A percentile compares a stretch with the other conserved stretches of the same genome.
Evolutionary conservation across 2,797 vertebrate species (phyloP).

Genomic region (Myotis pilosus): DNA sequence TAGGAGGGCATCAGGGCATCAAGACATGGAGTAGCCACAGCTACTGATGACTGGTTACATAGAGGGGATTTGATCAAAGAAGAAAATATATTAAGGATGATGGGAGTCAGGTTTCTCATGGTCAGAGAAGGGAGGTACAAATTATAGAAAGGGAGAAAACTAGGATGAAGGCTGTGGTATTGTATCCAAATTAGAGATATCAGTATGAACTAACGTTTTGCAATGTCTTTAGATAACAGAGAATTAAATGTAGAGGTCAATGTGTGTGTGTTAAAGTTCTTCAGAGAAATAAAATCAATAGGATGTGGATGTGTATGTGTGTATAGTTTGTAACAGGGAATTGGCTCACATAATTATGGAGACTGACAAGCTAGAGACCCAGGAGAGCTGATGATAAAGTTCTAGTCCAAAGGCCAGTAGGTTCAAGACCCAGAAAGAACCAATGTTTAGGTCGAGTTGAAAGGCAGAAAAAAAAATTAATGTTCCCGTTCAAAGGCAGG

Average conservation of each 20-base stretch:
- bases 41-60: not conserved
- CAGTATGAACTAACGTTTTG: not conserved
- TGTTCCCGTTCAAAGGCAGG: not conserved
- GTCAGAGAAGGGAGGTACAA: not conserved
- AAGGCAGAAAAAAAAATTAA: not conserved
- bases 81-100: not conserved
- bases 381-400: not conserved
- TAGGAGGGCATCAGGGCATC: rapidly evolving
- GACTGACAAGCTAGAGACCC: not conserved
- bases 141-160: not conserved
- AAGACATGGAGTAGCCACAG: too few species aligned
- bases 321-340: not conserved
- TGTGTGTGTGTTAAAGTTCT: not conserved
- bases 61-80: not conserved
- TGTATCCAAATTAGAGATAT: not conserved
- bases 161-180: not conserved
- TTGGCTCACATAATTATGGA: not conserved
- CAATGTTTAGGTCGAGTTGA: not conserved
- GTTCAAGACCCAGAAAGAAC: not conserved
- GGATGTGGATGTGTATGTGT: too few species aligned
- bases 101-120: not conserved
- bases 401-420: not conserved
- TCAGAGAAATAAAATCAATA: not conserved
- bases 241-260: not conserved
- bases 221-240: not conserved